A percentile compares a stretch with the other conserved stretches of the same genome.
Conservation (phyloP, 1,140 invertebrate genomes). For the Laupala kohalensis region DNA sequence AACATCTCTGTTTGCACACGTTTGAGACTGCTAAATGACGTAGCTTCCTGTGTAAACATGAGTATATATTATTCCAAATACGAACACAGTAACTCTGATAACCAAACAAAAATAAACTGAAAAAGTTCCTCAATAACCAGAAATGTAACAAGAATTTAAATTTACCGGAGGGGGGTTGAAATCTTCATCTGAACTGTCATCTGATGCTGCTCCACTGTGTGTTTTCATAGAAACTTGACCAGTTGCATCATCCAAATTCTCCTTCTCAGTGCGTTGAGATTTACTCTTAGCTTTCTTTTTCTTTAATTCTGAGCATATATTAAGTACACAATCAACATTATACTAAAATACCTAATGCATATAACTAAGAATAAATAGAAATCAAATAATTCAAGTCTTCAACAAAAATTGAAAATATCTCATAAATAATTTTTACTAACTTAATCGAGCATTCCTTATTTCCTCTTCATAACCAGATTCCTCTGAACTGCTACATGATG, state of each 20-base stretch:
- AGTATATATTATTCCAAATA: too few relatives aligned
- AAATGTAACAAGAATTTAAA: too few relatives aligned
- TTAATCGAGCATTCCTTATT: not conserved
- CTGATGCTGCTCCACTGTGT: not conserved
- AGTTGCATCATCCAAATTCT: not conserved
- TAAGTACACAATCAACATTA: not conserved
- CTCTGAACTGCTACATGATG: constrained; percentile 12
- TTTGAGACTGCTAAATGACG: not conserved
- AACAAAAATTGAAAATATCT: not conserved
- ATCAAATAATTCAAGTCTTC: not conserved
- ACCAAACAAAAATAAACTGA: too few relatives aligned
- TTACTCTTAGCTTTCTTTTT: not conserved
- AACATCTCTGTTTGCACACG: not conserved
- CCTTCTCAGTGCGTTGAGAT: not conserved
- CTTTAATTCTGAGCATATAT: not conserved
- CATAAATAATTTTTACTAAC: not conserved
- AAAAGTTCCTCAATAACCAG: not conserved
- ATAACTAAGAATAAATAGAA: not conserved
- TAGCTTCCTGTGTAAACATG: not conserved
- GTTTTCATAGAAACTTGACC: not conserved
- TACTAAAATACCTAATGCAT: not conserved
- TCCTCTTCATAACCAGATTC: constrained; percentile 9
- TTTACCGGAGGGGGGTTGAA: too few relatives aligned
- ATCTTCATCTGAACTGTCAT: not conserved
- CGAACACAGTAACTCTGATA: too few relatives aligned